Evolutionary conservation across 2,797 vertebrate genomes (phyloP), one percentile per base, ranked within the genome.

Genomic region (Mionectes olivaceus): DNA sequence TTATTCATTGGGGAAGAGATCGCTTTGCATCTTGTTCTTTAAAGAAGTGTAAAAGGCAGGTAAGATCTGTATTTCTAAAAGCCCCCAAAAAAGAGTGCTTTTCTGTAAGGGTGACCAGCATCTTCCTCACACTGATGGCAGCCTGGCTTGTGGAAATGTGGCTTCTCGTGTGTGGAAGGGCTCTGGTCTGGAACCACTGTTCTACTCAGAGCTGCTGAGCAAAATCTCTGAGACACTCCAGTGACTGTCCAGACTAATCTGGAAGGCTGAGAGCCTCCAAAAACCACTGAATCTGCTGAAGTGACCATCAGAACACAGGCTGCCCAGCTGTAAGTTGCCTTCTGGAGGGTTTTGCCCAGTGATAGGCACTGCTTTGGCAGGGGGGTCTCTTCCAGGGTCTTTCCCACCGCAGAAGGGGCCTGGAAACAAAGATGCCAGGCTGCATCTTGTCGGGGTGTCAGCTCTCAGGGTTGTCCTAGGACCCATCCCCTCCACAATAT

Each of bases 1-100:
- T 95, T 93, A 95, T 95, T 88, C 92, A 89, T 11, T 63, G 79
- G 89, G 83, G 87, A 94, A 95, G 93, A 95, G 84, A 89, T 89
- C 2, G 0, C 75, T 95, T 94, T 90, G 69, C 90, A 89, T 91
- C 75, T 87, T 10, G 3, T 82, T 95, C 90, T 96, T 96, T 94
- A 93, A 88, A 95, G 68, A 27, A 63, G n/a, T 43, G 69, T 91
- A 94, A 93, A 97, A 92, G 53, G 60, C 83, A 93, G 88, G 75
- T 92, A 77, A 92, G 60, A 70, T 73, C 90, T 92, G n/a, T 94
- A 71, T 94, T 85, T 90, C 64, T 80, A 67, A 87, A 93, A 90
- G 56, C 35, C 8, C 41, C 32, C 30, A 12, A 32, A 93, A 90
- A 35, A 70, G 21, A 50, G 46, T 46, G 22, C 30, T 80, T 90